Percentiles rank a stretch among this genome's conserved stretches.
phyloP scores from a whole-genome alignment of 64 coral and sea anemone genomes.

The Actinia tenebrosa region DNA sequence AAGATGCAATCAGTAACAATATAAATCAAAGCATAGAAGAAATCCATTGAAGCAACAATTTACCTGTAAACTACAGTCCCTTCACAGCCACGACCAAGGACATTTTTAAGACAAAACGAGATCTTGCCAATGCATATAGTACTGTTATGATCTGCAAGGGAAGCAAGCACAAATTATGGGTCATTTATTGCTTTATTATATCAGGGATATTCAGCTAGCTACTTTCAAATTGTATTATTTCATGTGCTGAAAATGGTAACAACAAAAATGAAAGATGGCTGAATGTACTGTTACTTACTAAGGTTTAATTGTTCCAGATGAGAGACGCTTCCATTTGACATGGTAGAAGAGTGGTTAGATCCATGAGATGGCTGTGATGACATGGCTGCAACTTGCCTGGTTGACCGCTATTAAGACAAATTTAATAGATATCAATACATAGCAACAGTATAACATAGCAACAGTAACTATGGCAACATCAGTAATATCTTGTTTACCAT shows the following conservation, averaged over 20 bases:
- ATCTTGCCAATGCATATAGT: slow-evolving; percentile 79
- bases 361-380: slow-evolving; percentile 18
- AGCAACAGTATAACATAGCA: too few relatives aligned
- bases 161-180: not conserved
- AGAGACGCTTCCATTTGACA: slow-evolving; percentile 3
- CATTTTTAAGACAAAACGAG: slow-evolving; percentile 79
- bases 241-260: not conserved
- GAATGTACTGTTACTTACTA: not conserved
- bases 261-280: not conserved
- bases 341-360: slow-evolving; percentile 3
- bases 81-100: slow-evolving; percentile 94
- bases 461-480: too few relatives aligned
- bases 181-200: too few relatives aligned
- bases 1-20: too few relatives aligned
- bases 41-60: not conserved
- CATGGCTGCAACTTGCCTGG: not conserved
- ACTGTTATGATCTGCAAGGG: slow-evolving; percentile 11
- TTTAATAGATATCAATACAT: not conserved
- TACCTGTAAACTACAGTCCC: slow-evolving; percentile 97
- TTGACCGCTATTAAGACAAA: slow-evolving; percentile 1
- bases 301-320: not conserved
- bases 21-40: too few relatives aligned
- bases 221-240: too few relatives aligned
- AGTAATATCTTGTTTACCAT: too few relatives aligned
- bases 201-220: too few relatives aligned